Evolutionary conservation across 2,113 vertebrate species (phyloP).

Genomic region (Saccopteryx bilineata): DNA sequence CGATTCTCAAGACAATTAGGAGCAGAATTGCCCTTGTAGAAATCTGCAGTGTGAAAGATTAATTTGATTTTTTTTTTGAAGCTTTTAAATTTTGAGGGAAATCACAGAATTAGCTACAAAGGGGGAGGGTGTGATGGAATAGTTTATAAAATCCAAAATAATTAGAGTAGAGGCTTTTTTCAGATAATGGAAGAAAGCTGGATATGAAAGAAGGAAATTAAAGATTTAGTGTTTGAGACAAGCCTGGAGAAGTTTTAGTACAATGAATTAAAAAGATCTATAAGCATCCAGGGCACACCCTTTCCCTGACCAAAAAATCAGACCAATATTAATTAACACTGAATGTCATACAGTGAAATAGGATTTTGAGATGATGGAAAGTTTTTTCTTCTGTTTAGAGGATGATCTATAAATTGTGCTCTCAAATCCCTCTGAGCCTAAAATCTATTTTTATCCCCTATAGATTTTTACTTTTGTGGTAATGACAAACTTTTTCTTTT

Average conservation of each 20-base stretch:
- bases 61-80: neutral
- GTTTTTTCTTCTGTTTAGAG: neutral
- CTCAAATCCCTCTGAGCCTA: neutral
- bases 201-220: neutral
- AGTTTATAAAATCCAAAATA: slow-evolving; percentile 41
- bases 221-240: neutral
- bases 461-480: slow-evolving; percentile 16
- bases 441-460: neutral
- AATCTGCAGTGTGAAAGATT: neutral
- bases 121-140: neutral
- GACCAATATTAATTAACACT: neutral
- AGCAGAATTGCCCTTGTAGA: slow-evolving; percentile 12
- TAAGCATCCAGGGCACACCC: neutral
- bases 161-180: neutral
- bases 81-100: slow-evolving; percentile 27
- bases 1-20: neutral
- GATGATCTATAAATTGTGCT: neutral
- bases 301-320: neutral
- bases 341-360: neutral
- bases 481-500: neutral
- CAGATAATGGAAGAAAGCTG: slow-evolving; percentile 8
- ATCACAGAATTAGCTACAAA: slow-evolving; percentile 15
- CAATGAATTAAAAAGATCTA: neutral
- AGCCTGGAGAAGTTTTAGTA: neutral
- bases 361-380: neutral